Evolutionary conservation across 2,888 invertebrate genomes (phyloP).

Genomic region (Barypeithes pellucidus): DNA sequence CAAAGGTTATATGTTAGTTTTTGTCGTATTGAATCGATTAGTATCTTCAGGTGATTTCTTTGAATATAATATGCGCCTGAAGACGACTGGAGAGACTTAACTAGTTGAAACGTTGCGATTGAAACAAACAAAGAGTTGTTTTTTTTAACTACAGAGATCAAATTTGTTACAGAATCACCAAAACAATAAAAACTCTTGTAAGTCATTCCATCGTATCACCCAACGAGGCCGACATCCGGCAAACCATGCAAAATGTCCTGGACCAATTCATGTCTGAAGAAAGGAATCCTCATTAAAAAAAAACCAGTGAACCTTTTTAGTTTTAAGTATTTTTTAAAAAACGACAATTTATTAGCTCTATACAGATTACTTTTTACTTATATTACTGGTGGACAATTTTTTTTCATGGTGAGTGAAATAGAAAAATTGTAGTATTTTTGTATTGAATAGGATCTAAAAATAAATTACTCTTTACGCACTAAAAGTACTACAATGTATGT

Average conservation of each 20-base stretch:
- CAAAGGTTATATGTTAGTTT: too few relatives aligned
- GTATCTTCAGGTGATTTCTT: too few relatives aligned
- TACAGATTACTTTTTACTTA: slow-evolving; percentile 33
- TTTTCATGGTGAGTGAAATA: too few relatives aligned
- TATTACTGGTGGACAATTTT: not conserved
- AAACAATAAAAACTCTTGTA: slow-evolving; percentile 70
- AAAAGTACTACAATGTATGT: too few relatives aligned
- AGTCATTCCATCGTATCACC: slow-evolving; percentile 68
- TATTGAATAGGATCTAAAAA: too few relatives aligned
- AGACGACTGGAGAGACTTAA: too few relatives aligned
- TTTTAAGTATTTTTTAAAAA: slow-evolving; percentile 33
- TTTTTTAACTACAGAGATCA: too few relatives aligned
- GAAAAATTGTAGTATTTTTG: not conserved
- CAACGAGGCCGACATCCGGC: slow-evolving; percentile 68
- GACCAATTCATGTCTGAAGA: slow-evolving; percentile 74
- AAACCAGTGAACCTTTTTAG: slow-evolving; percentile 34
- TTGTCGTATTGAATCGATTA: too few relatives aligned
- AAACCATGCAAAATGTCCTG: slow-evolving; percentile 73
- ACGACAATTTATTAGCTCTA: slow-evolving; percentile 14
- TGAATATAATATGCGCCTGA: too few relatives aligned
- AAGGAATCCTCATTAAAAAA: slow-evolving; percentile 68
- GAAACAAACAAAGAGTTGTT: too few relatives aligned
- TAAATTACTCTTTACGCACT: too few relatives aligned
- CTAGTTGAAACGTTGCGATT: too few relatives aligned
- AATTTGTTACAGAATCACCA: slow-evolving; percentile 73